Evolutionary conservation across 2,797 vertebrate genomes (phyloP).

Genomic region (Tympanoctomys barrerae): DNA sequence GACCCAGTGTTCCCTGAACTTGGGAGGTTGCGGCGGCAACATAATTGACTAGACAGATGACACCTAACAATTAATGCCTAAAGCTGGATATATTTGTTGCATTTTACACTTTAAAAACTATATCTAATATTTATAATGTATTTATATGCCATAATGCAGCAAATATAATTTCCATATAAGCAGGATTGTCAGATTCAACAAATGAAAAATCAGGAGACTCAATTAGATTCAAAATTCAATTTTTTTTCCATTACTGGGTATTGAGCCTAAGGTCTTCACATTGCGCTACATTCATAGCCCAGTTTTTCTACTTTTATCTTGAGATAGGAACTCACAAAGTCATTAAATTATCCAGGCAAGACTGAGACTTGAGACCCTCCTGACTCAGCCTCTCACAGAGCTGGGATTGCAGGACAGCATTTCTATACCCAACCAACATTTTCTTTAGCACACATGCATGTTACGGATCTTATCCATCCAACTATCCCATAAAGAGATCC

Average conservation of each 20-base stretch:
- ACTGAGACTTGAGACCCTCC: neutral
- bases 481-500: conserved; percentile 12
- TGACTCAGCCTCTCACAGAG: neutral
- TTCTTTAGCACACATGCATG: neutral
- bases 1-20: conserved; percentile 14
- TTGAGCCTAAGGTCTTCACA: neutral
- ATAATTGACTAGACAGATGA: conserved; percentile 41
- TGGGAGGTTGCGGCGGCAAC: neutral
- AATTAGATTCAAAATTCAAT: conserved; percentile 44
- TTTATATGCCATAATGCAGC: neutral
- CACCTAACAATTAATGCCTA: neutral
- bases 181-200: neutral
- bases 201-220: conserved; percentile 5
- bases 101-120: neutral
- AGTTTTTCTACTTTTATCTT: neutral
- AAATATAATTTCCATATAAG: neutral
- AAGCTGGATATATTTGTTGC: neutral
- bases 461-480: conserved; percentile 24
- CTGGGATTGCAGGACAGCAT: neutral
- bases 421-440: neutral
- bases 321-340: neutral
- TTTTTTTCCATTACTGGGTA: neutral
- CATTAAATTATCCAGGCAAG: neutral
- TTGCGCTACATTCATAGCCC: neutral
- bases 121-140: neutral